Base-by-base conservation (phyloP, 1,140 invertebrate species). In the Sarcophaga bullata region DNA sequence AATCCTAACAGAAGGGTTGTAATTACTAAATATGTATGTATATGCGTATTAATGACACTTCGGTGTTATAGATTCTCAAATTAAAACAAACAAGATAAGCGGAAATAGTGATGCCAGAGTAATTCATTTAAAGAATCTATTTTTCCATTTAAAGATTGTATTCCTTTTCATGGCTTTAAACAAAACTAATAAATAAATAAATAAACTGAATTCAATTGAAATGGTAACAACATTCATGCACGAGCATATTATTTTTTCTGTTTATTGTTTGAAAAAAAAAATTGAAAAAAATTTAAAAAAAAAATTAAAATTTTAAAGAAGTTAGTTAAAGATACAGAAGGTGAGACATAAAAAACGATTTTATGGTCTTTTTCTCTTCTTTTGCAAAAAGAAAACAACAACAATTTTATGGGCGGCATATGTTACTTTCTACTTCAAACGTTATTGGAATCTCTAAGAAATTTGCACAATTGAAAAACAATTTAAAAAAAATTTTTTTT, bases 361-460 rank as follows among this genome's bases (percentile, higher is more conserved):
- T 78, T 78, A 78, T 78, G 75, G n/a, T n/a, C n/a, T n/a, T n/a
- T n/a, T n/a, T n/a, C n/a, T n/a, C n/a, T 78, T 78, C 52, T 17
- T 78, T 17, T 37, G 25, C 25, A 37, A 37, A 37, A 37, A 37
- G 1, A 37, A 37, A 37, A 4, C 25, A 37, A 37, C 25, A 52
- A 78, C 48, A 78, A 50, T 78, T 78, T 78, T 78, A 78, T 78
- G 75, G 75, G 75, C 75, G 75, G 75, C 75, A 78, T 78, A 19
- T 78, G 75, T 78, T 68, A n/a, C 62, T 68, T 68, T 7, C 54
- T 58, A 58, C 11, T 13, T n/a, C 54, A 58, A 58, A 58, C 25
- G 25, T 37, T 37, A 37, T 37, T 37, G 4, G 25, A 37, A 15
- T 58, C 54, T 58, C 15, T 58, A n/a, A 58, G 13, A n/a, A 58